Evolutionary conservation across 2,797 vertebrate species (phyloP).

Genomic region (Ibycter americanus): DNA sequence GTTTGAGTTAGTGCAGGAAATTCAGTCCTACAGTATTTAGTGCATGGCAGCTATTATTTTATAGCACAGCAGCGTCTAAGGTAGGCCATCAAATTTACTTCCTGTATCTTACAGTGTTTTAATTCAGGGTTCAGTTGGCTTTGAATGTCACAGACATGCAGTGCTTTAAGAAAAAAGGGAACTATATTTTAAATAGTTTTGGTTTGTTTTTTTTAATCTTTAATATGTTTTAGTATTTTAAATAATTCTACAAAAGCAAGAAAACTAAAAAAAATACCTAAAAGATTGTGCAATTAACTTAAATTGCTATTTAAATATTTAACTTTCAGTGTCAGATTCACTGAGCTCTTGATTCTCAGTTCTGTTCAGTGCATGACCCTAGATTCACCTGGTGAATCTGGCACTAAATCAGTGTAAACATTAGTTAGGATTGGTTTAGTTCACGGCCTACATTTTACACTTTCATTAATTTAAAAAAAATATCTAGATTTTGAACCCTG

Average conservation of each 20-base stretch:
- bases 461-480: neutral
- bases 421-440: neutral
- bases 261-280: neutral
- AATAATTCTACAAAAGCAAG: neutral
- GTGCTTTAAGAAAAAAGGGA: neutral
- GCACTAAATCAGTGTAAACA: neutral
- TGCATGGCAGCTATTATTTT: neutral
- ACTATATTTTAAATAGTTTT: neutral
- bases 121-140: neutral
- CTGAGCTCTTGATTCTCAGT: neutral
- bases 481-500: neutral
- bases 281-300: neutral
- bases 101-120: neutral
- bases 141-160: neutral
- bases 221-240: neutral
- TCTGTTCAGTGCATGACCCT: neutral
- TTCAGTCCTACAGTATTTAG: neutral
- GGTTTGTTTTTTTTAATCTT: neutral
- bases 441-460: neutral
- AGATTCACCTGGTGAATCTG: neutral
- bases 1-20: neutral
- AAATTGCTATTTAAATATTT: neutral
- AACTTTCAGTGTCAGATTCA: neutral
- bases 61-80: neutral
- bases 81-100: neutral